These are phyloP conservation scores for Myodes glareolus DNA, from an alignment of 2,113 vertebrate genomes.

Conservation along the genomic window DNA sequence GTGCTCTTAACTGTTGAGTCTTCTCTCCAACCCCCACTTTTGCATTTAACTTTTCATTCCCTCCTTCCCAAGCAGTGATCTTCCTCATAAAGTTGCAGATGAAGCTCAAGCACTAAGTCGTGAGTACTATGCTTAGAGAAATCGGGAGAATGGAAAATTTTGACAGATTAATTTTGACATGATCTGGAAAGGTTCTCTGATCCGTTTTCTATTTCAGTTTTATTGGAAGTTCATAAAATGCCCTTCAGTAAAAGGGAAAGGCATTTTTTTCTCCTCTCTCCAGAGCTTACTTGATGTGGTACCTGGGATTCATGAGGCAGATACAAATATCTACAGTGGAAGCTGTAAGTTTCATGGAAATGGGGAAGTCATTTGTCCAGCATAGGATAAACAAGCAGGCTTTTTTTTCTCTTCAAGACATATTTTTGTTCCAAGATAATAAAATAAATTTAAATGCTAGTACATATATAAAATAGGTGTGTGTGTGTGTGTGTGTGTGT, in stretches of 20 bases:
- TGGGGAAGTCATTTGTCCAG: neutral
- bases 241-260: neutral
- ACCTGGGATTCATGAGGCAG: neutral
- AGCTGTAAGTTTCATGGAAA: too few relatives aligned
- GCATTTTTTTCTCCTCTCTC: neutral
- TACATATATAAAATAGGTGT: constrained; percentile 1
- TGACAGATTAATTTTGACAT: constrained; percentile 22
- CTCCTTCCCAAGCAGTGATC: neutral
- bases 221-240: constrained; percentile 9
- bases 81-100: constrained; percentile 27
- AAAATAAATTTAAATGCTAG: constrained; percentile 2
- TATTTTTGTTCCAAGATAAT: neutral
- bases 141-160: constrained; percentile 41
- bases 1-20: neutral
- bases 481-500: neutral
- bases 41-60: neutral
- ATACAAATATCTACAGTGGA: neutral
- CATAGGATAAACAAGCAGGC: neutral
- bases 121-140: neutral
- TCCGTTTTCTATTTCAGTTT: constrained; percentile 50
- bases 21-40: neutral
- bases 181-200: constrained; percentile 5
- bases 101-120: constrained; percentile 12
- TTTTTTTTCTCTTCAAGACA: neutral
- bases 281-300: neutral